These are phyloP conservation scores for Platichthys stellatus DNA, from an alignment of 2,113 vertebrate genomes.

Conservation along the genomic window DNA sequence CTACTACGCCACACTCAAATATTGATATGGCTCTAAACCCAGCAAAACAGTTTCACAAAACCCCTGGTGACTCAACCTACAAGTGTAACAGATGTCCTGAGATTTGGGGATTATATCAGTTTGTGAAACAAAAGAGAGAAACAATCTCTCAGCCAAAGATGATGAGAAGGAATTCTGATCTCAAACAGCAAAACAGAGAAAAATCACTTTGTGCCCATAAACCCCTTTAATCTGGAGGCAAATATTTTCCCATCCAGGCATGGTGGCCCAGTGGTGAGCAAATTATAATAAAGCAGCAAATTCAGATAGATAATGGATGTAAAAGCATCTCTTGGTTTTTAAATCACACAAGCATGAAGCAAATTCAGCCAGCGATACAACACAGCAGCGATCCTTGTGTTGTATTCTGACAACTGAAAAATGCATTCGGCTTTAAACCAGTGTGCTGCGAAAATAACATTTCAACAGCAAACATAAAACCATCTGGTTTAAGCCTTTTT, in stretches of 20 bases:
- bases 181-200: slow-evolving; percentile 2
- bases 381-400: slow-evolving; percentile 9
- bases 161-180: slow-evolving; percentile 29
- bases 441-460: neutral
- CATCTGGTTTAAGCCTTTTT: slow-evolving; percentile 32
- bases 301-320: slow-evolving; percentile 18
- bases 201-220: slow-evolving; percentile 23
- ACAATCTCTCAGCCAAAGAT: slow-evolving; percentile 25
- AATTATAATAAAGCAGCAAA: slow-evolving; percentile 37
- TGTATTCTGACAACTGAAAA: slow-evolving; percentile 39
- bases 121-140: slow-evolving; percentile 33
- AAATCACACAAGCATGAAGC: slow-evolving; percentile 25
- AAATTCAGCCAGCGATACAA: slow-evolving; percentile 36
- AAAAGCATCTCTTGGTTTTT: slow-evolving; percentile 30
- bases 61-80: slow-evolving; percentile 36
- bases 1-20: slow-evolving; percentile 25
- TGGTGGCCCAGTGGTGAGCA: slow-evolving; percentile 4
- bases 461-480: slow-evolving; percentile 32
- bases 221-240: slow-evolving; percentile 29
- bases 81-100: slow-evolving; percentile 56
- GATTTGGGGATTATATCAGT: slow-evolving; percentile 44
- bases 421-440: slow-evolving; percentile 27
- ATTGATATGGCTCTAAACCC: slow-evolving; percentile 29
- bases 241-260: slow-evolving; percentile 11
- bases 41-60: slow-evolving; percentile 37